These are phyloP conservation scores for Leptestheria dahalacensis DNA, from an alignment of 1,140 invertebrate genomes.

Conservation along the genomic window DNA sequence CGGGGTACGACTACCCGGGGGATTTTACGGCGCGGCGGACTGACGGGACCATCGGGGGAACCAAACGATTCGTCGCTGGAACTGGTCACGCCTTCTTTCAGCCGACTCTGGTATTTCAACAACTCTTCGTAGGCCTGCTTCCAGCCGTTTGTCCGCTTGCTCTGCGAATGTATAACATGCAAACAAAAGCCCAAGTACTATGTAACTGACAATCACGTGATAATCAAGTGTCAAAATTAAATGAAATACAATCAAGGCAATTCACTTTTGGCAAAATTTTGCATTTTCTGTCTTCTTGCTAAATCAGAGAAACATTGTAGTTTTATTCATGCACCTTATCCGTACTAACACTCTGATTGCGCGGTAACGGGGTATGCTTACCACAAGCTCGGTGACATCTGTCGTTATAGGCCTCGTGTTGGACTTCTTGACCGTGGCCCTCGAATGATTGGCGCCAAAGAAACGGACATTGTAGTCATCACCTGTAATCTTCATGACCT, in stretches of 20 bases:
- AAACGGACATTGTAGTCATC: conserved; percentile 62
- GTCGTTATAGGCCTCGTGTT: conserved; percentile 49
- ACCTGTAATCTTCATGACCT: conserved; percentile 35
- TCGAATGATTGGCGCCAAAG: conserved; percentile 63
- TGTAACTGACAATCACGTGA: too few relatives aligned
- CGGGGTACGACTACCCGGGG: background rate
- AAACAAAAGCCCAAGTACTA: too few relatives aligned
- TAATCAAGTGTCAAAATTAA: background rate
- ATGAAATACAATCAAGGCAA: too few relatives aligned
- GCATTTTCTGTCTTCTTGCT: too few relatives aligned
- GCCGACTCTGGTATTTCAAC: conserved; percentile 40
- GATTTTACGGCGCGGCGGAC: background rate
- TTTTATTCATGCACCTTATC: too few relatives aligned
- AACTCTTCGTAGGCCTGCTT: conserved; percentile 59
- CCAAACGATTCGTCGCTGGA: background rate
- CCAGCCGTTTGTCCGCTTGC: conserved; percentile 36
- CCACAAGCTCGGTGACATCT: background rate
- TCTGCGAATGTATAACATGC: too few relatives aligned
- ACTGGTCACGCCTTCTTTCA: background rate
- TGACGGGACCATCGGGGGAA: background rate
- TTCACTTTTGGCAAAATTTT: too few relatives aligned
- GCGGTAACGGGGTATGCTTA: background rate
- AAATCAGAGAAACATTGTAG: too few relatives aligned
- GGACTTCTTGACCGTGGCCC: conserved; percentile 46
- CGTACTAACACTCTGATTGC: too few relatives aligned